Evolutionary conservation across 2,797 vertebrate species (phyloP).

Genomic region (Gadopsis marmoratus): DNA sequence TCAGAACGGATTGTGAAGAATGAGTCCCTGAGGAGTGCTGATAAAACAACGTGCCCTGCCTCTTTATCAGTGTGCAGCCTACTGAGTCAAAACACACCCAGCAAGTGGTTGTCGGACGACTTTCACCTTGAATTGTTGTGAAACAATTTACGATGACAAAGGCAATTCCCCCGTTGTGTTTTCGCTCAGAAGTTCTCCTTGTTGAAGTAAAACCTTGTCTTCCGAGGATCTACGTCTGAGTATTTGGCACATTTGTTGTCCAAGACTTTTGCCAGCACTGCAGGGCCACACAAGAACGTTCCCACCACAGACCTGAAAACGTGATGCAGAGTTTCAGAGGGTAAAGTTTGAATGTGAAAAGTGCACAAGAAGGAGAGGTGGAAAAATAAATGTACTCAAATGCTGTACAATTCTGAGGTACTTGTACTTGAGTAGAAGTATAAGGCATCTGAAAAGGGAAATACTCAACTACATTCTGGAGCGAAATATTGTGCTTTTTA

Average conservation of each 20-base stretch:
- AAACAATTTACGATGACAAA: not conserved
- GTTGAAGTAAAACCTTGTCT: slow-evolving; percentile 96
- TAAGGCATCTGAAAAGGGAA: too few relatives aligned
- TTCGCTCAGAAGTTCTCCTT: slow-evolving; percentile 92
- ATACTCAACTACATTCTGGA: too few relatives aligned
- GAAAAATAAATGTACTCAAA: not conserved
- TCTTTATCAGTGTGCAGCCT: not conserved
- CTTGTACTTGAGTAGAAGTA: not conserved
- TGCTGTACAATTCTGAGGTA: not conserved
- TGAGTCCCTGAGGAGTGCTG: slow-evolving; percentile 23
- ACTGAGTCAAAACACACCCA: slow-evolving; percentile 15
- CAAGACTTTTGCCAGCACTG: slow-evolving; percentile 83
- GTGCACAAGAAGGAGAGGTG: too few relatives aligned
- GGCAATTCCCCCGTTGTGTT: not conserved
- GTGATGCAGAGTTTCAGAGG: not conserved
- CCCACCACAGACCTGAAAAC: slow-evolving; percentile 89
- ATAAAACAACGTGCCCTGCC: not conserved
- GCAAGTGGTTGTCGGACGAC: not conserved
- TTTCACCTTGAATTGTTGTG: not conserved
- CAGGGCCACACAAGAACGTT: slow-evolving; percentile 91
- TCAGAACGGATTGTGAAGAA: not conserved
- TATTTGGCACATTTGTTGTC: slow-evolving; percentile 88
- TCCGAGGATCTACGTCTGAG: slow-evolving; percentile 92
- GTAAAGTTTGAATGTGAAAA: not conserved
- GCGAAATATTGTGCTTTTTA: too few relatives aligned